Conservation (phyloP, 1,140 invertebrate species). For the Magallana ariakensis region DNA sequence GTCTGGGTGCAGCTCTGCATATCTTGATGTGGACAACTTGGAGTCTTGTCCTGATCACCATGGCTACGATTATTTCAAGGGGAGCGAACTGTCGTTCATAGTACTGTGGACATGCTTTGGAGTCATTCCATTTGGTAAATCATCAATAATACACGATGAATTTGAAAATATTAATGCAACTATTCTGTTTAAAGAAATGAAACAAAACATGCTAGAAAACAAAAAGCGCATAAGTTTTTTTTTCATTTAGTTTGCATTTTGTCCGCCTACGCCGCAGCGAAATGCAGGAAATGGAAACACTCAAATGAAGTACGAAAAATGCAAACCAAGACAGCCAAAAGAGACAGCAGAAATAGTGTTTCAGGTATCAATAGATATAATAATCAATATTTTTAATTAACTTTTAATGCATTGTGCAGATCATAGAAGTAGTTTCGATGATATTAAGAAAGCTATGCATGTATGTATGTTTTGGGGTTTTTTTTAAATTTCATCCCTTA, state of each 20-base stretch:
- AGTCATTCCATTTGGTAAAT: slow-evolving; percentile 91
- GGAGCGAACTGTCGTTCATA: slow-evolving; percentile 97
- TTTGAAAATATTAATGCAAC: no score
- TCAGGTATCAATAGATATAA: neutral
- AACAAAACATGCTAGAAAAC: neutral
- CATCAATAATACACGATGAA: no score
- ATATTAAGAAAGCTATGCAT: no score
- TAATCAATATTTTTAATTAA: no score
- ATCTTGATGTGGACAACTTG: slow-evolving; percentile 76
- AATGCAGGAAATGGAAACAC: slow-evolving; percentile 56
- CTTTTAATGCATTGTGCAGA: no score
- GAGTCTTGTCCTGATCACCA: slow-evolving; percentile 92
- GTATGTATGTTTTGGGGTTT: no score
- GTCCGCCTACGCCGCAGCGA: slow-evolving; percentile 56
- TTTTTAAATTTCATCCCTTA: no score
- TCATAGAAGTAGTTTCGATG: no score
- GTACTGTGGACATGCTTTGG: slow-evolving; percentile 91
- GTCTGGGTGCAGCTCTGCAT: neutral
- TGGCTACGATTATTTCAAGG: slow-evolving; percentile 96
- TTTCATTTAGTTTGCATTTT: slow-evolving; percentile 51
- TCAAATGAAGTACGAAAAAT: slow-evolving; percentile 46
- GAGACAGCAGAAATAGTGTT: neutral
- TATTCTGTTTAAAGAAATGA: neutral
- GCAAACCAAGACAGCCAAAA: slow-evolving; percentile 29
- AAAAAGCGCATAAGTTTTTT: neutral